Base-by-base conservation (phyloP, 37 sponge, comb jelly and placozoan genomes). In the Ephydatia muelleri region DNA sequence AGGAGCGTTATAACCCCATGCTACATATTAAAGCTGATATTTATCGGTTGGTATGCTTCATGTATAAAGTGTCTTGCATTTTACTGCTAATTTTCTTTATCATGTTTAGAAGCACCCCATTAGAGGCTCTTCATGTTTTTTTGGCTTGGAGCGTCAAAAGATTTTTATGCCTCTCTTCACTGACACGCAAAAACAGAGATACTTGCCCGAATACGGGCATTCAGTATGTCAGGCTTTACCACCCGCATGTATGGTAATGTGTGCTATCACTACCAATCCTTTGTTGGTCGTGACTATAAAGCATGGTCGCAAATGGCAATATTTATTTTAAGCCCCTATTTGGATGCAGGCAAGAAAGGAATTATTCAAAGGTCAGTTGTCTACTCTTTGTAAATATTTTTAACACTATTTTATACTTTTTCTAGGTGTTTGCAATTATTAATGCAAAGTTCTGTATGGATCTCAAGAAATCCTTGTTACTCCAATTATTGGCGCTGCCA, bases 251-350 rank as follows among this genome's bases (percentile, higher is more conserved):
- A 37, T 23, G n/a, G 75, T 38, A 80, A 80, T 47, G 48, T 86
- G 22, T 64, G 64, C 29, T 32, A 33, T 21, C 16, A 57, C 16
- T 74, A 57, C 66, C 1, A 80, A 3, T 86, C 87, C 26, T 86
- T 65, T 48, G 81, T 80, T 29, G 87, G 87, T 2, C n/a, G 87
- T 16, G 81, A 86, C 28, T 86, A 75, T 47, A 86, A 86, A 49
- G 66, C 68, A 22, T 80, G 57, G 65, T 71, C 73, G 5, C 86
- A 86, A 74, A 80, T 86, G 80, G 80, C 86, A 0, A 29, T 76
- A 4, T 86, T 86, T 31, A 64, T 86, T 73, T 16, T 86, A 9
- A 30, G 67, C 19, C 75, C 67, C 30, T 80, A 86, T 43, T 25
- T 86, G 26, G 33, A 67, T 27, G 13, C 33, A 57, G 6, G 16